Percentiles rank a stretch among this genome's conserved stretches.
phyloP scores from a whole-genome alignment of 2,888 invertebrate genomes.

The Galeopsomyia nigrocyanea region DNA sequence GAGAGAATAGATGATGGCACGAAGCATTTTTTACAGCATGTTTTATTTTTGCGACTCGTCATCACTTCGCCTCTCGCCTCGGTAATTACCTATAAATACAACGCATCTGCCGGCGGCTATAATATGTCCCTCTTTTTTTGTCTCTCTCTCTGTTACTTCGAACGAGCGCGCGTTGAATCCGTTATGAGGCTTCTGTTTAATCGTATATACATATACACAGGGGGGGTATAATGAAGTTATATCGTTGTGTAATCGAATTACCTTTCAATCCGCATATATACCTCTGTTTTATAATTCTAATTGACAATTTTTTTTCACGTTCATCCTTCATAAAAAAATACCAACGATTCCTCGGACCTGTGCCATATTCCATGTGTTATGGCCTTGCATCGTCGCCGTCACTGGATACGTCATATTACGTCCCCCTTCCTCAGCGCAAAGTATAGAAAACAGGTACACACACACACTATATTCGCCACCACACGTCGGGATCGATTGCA shows the following conservation, averaged over 20 bases:
- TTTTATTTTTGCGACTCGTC: constrained; percentile 46
- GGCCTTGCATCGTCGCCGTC: constrained; percentile 45
- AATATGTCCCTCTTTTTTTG: background rate
- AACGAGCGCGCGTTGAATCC: constrained; percentile 2
- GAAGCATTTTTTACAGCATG: constrained; percentile 36
- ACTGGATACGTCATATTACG: constrained; percentile 52
- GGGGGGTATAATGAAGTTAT: no score
- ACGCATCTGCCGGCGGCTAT: background rate
- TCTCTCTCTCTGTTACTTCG: background rate
- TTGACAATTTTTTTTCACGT: no score
- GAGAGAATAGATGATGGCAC: constrained; percentile 38
- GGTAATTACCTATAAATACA: constrained; percentile 27
- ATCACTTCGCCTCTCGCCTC: constrained; percentile 16
- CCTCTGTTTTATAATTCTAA: no score
- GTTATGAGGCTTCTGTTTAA: constrained; percentile 6
- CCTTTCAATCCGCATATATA: no score
- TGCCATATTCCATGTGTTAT: constrained; percentile 5
- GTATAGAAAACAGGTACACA: constrained; percentile 5
- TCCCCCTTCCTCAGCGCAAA: constrained; percentile 26
- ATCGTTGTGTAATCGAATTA: no score
- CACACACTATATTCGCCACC: background rate
- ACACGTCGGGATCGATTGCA: constrained; percentile 43
- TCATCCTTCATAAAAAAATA: no score
- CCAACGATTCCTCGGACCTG: background rate
- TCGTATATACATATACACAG: no score